Base-by-base conservation (phyloP, 2,113 vertebrate species). In the Burhinus oedicnemus region DNA sequence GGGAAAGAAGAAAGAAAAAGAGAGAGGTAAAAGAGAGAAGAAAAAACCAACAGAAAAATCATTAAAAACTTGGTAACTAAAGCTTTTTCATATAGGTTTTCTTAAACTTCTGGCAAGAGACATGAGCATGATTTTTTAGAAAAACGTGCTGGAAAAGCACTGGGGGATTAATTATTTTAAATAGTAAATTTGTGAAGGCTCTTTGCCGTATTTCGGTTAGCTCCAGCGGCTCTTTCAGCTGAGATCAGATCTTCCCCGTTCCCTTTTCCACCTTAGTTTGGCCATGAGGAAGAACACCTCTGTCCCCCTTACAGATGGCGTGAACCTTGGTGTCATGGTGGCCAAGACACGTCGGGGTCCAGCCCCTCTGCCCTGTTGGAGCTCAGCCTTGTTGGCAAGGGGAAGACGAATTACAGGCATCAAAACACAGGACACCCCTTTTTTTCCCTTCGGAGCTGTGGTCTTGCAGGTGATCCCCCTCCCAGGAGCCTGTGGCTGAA, bases 131-230 rank as follows among this genome's bases (percentile, higher is more conserved):
- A 9, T 26, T 32, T 69, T 26, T 54, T 42, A 8, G 45, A 15
- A 54, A 57, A 40, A 52, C 55, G 26, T 3, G 34, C 78, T 84
- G 65, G 65, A 23, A 51, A 54, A 76, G 30, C 62, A 13, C 58
- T 30, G 2, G 2, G 52, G 58, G 62, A 38, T 57, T 15, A 17
- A 54, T 60, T 65, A 16, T 8, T 95, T 51, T 44, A 34, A 38
- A 10, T 1, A n/a, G 83, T 20, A 9, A 34, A 83, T 80, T 44
- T 38, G 23, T 49, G n/a, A 62, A 79, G 34, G 54, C 47, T 80
- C 55, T 75, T 79, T 61, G 68, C 86, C 10, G 0, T 34, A 8
- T 75, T 75, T 42, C 1, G 0, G 5, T 55, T 21, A 7, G 15
- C 49, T 69, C 61, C 54, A 55, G 61, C 2, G 1, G 38, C 75